These are phyloP conservation scores for Vulpes ferrilata DNA, from an alignment of 2,113 vertebrate species.

Conservation along the genomic window DNA sequence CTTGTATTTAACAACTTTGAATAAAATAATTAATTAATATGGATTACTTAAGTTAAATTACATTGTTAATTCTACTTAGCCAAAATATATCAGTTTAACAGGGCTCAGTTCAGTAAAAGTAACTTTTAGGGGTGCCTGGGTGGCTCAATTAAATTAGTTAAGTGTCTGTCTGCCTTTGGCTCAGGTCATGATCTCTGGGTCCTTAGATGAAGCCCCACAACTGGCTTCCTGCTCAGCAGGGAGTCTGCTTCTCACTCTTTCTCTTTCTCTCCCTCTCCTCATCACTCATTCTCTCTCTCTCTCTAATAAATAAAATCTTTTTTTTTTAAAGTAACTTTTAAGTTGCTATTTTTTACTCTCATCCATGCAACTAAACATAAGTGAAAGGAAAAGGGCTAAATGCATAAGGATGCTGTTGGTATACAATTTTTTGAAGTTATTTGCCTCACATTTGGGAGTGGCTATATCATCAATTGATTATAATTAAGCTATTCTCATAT, in stretches of 20 bases:
- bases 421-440: constrained; percentile 29
- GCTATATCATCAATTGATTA: constrained; percentile 50
- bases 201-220: too few species aligned
- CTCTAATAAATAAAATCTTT: too few species aligned
- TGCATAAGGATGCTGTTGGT: constrained; percentile 49
- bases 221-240: too few species aligned
- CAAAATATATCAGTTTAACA: constrained; percentile 67
- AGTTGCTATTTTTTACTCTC: not conserved
- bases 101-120: constrained; percentile 63
- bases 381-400: constrained; percentile 37
- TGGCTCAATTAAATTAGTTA: too few species aligned
- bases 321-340: constrained; percentile 34
- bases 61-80: not conserved
- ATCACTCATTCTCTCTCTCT: too few species aligned
- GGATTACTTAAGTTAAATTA: not conserved
- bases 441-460: not conserved
- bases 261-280: too few species aligned
- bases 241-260: too few species aligned
- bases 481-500: not conserved
- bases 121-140: not conserved
- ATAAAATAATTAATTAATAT: not conserved
- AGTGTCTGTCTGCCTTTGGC: too few species aligned
- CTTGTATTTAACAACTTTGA: not conserved
- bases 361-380: constrained; percentile 21
- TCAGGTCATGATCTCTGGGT: too few species aligned